phyloP scores from a whole-genome alignment of 1,140 invertebrate species.

The fruit fly (Drosophila melanogaster) region Release_6_plus_ISO1_MT NT_033779.5:19991501-19992000 shows the following conservation, averaged over 20 bases:
- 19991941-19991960: neutral
- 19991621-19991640: conserved; percentile 52
- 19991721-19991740: conserved; percentile 13
- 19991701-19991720: conserved; percentile 13
- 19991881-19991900: conserved; percentile 27
- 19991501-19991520: neutral
- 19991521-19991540: conserved; percentile 45
- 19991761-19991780: conserved; percentile 25
- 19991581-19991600: conserved; percentile 71
- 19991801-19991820: conserved; percentile 33
- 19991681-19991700: conserved; percentile 26
- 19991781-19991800: conserved; percentile 45
- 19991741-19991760: conserved; percentile 35
- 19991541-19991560: conserved; percentile 60
- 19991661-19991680: conserved; percentile 10
- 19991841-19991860: conserved; percentile 63
- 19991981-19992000: conserved; percentile 15
- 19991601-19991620: conserved; percentile 68
- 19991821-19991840: conserved; percentile 23
- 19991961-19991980: conserved; percentile 18
- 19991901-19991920: conserved; percentile 18
- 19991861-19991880: conserved; percentile 52
- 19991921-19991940: conserved; percentile 54
- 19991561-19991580: conserved; percentile 28
- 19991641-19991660: conserved; percentile 12